Evolutionary conservation across 2,888 invertebrate genomes (phyloP).

Genomic region (Ennomos erosarius): DNA sequence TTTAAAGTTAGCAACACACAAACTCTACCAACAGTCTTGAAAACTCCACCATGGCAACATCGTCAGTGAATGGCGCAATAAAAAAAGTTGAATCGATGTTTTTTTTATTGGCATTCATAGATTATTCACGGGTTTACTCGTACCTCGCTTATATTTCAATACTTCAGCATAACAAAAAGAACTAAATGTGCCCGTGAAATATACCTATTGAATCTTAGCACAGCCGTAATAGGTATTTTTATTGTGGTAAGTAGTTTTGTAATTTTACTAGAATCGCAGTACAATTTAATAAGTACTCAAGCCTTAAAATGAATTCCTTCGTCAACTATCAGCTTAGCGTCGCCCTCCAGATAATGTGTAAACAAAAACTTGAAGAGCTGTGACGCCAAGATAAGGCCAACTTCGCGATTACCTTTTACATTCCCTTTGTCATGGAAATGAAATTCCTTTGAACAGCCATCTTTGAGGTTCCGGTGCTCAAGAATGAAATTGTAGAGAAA

Average conservation of each 20-base stretch:
- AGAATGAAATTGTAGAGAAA: constrained; percentile 38
- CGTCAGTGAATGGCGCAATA: constrained; percentile 12
- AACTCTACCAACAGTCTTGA: constrained; percentile 4
- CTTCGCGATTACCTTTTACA: constrained; percentile 34
- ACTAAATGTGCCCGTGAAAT: too few species aligned
- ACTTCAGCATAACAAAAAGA: too few species aligned
- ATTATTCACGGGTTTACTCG: too few species aligned
- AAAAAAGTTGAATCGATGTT: constrained; percentile 18
- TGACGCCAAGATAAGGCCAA: constrained; percentile 21
- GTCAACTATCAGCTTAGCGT: constrained; percentile 10
- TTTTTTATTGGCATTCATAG: constrained; percentile 6
- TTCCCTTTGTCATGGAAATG: constrained; percentile 55
- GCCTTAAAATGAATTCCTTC: neutral
- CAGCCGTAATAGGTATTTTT: too few species aligned
- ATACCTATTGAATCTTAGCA: too few species aligned
- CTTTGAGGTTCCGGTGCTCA: constrained; percentile 41
- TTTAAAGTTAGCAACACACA: constrained; percentile 7
- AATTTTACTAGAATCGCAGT: too few species aligned
- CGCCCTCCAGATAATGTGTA: constrained; percentile 19
- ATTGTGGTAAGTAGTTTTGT: too few species aligned
- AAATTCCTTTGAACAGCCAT: constrained; percentile 45
- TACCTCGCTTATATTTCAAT: too few species aligned
- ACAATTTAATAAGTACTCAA: too few species aligned
- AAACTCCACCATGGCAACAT: constrained; percentile 1
- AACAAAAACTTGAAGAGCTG: constrained; percentile 26